Percentiles rank a stretch among this genome's conserved stretches.
Evolutionary conservation across 2,113 vertebrate genomes (phyloP).

Genomic region (Sorex fumeus): DNA sequence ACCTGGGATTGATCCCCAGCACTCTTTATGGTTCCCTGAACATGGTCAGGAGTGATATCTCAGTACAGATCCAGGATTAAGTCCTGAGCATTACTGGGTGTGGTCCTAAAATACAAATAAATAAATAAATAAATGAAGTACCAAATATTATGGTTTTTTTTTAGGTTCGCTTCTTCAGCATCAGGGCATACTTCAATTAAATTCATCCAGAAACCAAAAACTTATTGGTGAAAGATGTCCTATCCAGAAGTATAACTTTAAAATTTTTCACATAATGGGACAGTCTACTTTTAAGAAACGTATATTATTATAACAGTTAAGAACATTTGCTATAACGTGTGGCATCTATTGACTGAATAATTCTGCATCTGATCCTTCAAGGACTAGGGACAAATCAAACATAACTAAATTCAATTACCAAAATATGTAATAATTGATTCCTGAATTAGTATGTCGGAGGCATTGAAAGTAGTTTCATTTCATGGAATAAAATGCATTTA

Average conservation of each 20-base stretch:
- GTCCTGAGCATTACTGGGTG: no score
- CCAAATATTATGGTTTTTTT: neutral
- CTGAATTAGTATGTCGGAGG: conserved; percentile 42
- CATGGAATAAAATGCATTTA: neutral
- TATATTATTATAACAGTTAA: neutral
- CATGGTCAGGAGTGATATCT: no score
- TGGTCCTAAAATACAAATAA: no score
- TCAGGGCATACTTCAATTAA: conserved; percentile 9
- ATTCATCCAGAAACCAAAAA: conserved; percentile 37
- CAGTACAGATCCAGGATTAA: no score
- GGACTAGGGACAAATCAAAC: neutral
- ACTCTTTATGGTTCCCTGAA: no score
- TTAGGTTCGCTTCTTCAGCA: neutral
- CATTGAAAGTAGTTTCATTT: conserved; percentile 47
- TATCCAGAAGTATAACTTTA: neutral
- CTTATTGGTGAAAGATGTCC: conserved; percentile 29
- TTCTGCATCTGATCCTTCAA: conserved; percentile 23
- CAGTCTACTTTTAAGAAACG: conserved; percentile 11
- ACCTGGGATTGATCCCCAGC: no score
- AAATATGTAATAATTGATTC: conserved; percentile 38
- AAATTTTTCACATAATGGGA: conserved; percentile 22
- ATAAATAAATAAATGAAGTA: no score
- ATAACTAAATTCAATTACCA: neutral
- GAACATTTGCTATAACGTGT: conserved; percentile 1
- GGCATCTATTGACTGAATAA: neutral